phyloP scores from a whole-genome alignment of 1,140 invertebrate genomes.

The Chrysomallon squamiferum region DNA sequence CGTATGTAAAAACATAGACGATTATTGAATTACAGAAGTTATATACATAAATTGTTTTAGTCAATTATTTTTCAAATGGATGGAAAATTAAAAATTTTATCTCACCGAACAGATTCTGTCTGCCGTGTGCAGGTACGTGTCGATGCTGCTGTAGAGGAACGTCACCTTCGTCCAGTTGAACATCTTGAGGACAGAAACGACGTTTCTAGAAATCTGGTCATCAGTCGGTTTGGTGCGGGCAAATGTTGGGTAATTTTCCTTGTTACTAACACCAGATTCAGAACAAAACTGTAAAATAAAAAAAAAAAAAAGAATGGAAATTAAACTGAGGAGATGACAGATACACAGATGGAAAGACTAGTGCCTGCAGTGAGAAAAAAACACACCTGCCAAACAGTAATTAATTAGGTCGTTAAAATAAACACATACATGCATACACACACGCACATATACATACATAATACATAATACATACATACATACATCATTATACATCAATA shows the following conservation, averaged over 20 bases:
- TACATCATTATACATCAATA: no score
- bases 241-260: slow-evolving; percentile 86
- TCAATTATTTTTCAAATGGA: no score
- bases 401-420: no score
- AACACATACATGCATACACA: no score
- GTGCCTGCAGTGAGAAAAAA: neutral
- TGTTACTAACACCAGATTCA: slow-evolving; percentile 84
- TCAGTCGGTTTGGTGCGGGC: slow-evolving; percentile 93
- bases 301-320: neutral
- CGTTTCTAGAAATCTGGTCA: slow-evolving; percentile 91
- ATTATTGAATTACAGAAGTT: no score
- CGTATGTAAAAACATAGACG: no score
- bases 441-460: no score
- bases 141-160: slow-evolving; percentile 74
- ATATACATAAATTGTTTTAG: no score
- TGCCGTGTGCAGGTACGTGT: slow-evolving; percentile 39
- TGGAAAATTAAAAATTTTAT: neutral
- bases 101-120: slow-evolving; percentile 45
- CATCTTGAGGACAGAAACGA: slow-evolving; percentile 85
- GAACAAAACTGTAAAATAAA: slow-evolving; percentile 85
- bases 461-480: no score
- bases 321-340: no score
- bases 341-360: no score
- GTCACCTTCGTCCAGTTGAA: slow-evolving; percentile 95
- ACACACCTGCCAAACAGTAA: no score